phyloP scores from a whole-genome alignment of 2,797 vertebrate genomes.

The Eurystomus glaucurus region DNA sequence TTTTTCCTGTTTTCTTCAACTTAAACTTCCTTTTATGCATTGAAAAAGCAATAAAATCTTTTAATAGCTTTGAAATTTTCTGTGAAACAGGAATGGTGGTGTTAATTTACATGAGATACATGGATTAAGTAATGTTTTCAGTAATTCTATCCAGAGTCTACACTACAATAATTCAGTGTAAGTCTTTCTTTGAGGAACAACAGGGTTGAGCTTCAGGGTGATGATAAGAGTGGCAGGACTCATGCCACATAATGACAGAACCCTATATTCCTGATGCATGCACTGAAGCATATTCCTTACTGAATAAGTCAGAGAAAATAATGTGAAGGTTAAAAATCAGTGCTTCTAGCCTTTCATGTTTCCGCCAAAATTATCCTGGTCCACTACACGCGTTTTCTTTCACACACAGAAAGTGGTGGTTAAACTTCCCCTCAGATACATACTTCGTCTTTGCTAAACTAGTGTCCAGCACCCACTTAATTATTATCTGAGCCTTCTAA shows the following conservation, averaged over 20 bases:
- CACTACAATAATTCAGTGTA: background rate
- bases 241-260: conserved; percentile 21
- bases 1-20: background rate
- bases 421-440: background rate
- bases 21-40: background rate
- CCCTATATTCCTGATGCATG: background rate
- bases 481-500: background rate
- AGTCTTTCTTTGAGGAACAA: background rate
- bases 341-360: background rate
- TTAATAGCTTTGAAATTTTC: background rate
- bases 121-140: background rate
- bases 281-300: conserved; percentile 50
- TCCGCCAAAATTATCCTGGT: background rate
- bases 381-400: background rate
- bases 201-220: conserved; percentile 39
- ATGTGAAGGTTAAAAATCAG: conserved; percentile 34
- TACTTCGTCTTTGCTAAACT: background rate
- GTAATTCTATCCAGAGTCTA: background rate
- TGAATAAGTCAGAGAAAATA: conserved; percentile 55
- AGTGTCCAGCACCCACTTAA: background rate
- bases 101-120: background rate
- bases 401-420: background rate
- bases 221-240: conserved; percentile 52
- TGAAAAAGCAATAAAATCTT: background rate
- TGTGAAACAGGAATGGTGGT: background rate